phyloP scores from a whole-genome alignment of 2,113 vertebrate species.

The Cettia cetti region DNA sequence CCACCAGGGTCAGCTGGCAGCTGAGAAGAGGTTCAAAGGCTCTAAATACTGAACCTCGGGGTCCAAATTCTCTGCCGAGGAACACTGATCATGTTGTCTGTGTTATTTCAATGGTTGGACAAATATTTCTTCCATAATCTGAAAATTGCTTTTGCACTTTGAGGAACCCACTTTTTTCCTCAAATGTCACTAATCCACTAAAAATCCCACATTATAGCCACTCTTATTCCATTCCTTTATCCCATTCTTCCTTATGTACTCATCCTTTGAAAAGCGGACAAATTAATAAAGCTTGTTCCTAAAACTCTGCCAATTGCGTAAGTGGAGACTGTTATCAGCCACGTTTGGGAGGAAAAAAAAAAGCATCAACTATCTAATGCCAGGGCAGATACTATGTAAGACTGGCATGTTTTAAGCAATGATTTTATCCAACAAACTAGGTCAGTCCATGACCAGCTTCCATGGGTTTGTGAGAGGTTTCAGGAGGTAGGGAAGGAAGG shows the following conservation, averaged over 20 bases:
- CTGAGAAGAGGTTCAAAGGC: slow-evolving; percentile 11
- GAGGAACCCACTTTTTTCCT: background rate
- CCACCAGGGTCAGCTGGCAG: background rate
- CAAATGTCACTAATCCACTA: background rate
- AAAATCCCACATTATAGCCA: background rate
- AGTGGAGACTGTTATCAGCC: background rate
- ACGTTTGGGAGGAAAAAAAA: background rate
- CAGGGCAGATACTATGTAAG: background rate
- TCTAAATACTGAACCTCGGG: background rate
- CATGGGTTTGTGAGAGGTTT: background rate
- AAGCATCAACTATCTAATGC: background rate
- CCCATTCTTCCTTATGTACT: background rate
- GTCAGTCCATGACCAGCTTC: background rate
- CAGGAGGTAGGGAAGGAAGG: background rate
- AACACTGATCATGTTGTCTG: background rate
- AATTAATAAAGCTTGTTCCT: background rate
- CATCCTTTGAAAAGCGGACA: background rate
- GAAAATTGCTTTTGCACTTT: background rate
- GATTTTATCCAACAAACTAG: background rate
- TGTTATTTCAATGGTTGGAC: background rate
- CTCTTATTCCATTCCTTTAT: background rate
- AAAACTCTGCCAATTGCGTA: background rate
- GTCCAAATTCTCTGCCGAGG: background rate
- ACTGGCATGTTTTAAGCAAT: background rate
- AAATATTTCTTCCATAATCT: background rate